These are phyloP conservation scores for Pluvianellus socialis DNA, from an alignment of 2,113 vertebrate genomes.

Conservation along the genomic window DNA sequence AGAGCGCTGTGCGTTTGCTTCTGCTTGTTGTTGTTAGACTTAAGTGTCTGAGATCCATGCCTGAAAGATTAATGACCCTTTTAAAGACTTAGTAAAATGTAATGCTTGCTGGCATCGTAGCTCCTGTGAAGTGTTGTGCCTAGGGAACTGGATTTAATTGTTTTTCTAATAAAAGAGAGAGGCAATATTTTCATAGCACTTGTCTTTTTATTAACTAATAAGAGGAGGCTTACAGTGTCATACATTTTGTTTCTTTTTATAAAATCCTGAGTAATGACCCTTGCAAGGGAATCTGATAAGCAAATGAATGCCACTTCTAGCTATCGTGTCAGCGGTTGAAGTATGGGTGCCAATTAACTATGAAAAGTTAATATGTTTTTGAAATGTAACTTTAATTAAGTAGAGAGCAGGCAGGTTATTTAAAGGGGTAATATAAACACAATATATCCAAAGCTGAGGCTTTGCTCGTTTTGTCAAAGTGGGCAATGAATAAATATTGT, in stretches of 20 bases:
- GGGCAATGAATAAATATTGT: background rate
- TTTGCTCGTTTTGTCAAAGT: background rate
- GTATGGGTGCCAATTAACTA: background rate
- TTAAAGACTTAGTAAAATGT: conserved; percentile 2
- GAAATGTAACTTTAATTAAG: background rate
- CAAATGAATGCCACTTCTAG: background rate
- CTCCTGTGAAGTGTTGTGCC: background rate
- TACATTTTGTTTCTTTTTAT: background rate
- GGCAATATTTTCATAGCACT: background rate
- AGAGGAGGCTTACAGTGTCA: background rate
- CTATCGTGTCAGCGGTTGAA: background rate
- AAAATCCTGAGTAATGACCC: background rate
- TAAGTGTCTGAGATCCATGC: background rate
- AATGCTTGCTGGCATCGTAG: background rate
- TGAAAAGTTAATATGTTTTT: background rate
- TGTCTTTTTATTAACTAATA: background rate
- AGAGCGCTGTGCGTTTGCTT: background rate
- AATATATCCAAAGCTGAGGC: background rate
- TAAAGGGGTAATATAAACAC: background rate
- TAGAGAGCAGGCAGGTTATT: background rate
- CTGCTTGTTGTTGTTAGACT: background rate
- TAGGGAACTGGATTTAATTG: background rate
- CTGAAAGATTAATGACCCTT: conserved; percentile 27
- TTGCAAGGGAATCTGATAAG: background rate
- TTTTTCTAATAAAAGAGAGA: background rate